phyloP scores from a whole-genome alignment of 2,888 invertebrate genomes.

The Sycophila texana region DNA sequence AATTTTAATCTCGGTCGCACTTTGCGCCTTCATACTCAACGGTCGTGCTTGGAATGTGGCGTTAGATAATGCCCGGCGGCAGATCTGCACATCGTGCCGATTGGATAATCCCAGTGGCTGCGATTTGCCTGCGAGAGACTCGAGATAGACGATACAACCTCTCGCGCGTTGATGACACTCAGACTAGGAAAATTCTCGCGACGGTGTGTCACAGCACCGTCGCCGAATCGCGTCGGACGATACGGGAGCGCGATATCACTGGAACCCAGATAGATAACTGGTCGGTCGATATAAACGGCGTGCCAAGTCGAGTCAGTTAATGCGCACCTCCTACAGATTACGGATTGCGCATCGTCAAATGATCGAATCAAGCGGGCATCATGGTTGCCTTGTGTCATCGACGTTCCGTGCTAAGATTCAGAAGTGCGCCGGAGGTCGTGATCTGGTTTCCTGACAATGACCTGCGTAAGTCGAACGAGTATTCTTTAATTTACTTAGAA shows the following conservation, averaged over 20 bases:
- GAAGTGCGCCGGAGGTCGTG: neutral
- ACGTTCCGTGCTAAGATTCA: constrained; percentile 8
- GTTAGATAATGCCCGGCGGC: neutral
- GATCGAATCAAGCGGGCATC: neutral
- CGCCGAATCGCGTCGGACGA: too few relatives aligned
- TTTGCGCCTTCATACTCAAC: neutral
- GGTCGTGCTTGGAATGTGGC: neutral
- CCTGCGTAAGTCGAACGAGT: constrained; percentile 30
- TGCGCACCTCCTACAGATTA: constrained; percentile 19
- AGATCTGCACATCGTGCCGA: neutral
- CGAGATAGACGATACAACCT: constrained; percentile 31
- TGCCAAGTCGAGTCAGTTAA: constrained; percentile 33
- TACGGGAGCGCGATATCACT: neutral
- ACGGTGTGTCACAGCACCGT: too few relatives aligned
- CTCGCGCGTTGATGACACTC: too few relatives aligned
- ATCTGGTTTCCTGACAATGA: constrained; percentile 36
- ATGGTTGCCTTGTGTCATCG: constrained; percentile 53
- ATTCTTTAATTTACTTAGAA: neutral
- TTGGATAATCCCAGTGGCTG: constrained; percentile 13
- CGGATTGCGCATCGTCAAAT: constrained; percentile 3
- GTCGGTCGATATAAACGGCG: neutral
- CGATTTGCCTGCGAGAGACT: neutral
- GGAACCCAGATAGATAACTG: constrained; percentile 46
- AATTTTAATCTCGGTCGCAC: neutral
- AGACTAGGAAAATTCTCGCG: too few relatives aligned